Evolutionary conservation across 1,140 invertebrate genomes (phyloP), one percentile per base, ranked within the genome.

Genomic region (Plectrocnemia conspersa): DNA sequence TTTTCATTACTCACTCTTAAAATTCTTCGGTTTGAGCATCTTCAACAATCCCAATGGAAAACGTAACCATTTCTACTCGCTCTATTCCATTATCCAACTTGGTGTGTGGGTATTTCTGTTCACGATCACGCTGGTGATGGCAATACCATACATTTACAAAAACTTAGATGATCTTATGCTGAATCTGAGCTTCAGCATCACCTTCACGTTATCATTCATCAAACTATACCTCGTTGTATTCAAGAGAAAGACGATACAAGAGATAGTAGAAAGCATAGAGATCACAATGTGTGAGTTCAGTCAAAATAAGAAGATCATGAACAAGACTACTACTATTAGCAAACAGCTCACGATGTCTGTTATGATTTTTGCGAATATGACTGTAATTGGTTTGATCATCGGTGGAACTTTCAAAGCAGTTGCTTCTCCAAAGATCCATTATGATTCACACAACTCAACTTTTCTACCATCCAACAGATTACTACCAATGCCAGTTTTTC

Each of bases 111-210:
- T 52, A 4, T 27, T 60, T 27, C 27, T 56, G 3, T 60, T 60
- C 19, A 52, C 58, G n/a, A 24, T 49, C 7, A 50, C 54, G 0
- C 36, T 61, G 15, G 56, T 49, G 59, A 23, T 61, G 29, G 38
- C 56, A 54, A 42, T 61, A 1, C 59, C 59, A 4, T 15, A 49
- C 27, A 47, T 53, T 24, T 53, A 41, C 7, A 45, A 50, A 25
- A 25, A 57, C 23, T 19, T 61, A n/a, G 59, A 61, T 32, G 50
- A 55, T 11, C 25, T 61, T 21, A 61, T 41, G 50, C 41, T 61
- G 29, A 61, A 61, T 24, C 27, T 61, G 10, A 50, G 44, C 10
- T 61, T 61, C 35, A 54, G 45, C 18, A 40, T 61, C 15, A 61
- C 59, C 22, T 61, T 57, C 35, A 54, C 27, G 3, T 24, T 36